A percentile compares a stretch with the other conserved stretches of the same genome.
Evolutionary conservation across 2,113 vertebrate species (phyloP).

Genomic region (Tauraco erythrolophus): DNA sequence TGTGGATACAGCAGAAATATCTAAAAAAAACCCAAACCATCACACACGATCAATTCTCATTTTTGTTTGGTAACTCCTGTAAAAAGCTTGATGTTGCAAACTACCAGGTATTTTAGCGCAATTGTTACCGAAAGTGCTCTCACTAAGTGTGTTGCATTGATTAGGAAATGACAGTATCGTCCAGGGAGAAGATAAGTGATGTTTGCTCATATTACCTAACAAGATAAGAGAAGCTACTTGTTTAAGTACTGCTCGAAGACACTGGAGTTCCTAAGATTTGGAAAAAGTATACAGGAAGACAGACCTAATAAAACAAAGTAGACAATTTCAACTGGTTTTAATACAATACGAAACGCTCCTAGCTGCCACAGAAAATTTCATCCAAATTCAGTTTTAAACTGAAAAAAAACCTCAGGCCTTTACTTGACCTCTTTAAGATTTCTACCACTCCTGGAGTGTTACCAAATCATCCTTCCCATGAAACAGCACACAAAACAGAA

Average conservation of each 20-base stretch:
- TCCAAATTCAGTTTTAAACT: background rate
- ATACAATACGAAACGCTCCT: background rate
- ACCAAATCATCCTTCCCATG: background rate
- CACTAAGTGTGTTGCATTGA: slow-evolving; percentile 12
- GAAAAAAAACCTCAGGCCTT: background rate
- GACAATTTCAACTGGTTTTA: background rate
- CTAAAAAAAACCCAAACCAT: too few relatives aligned
- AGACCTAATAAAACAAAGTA: background rate
- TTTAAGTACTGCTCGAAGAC: background rate
- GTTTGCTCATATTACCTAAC: background rate
- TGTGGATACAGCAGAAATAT: background rate
- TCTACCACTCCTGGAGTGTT: background rate
- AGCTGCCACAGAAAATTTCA: background rate
- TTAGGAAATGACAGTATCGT: background rate
- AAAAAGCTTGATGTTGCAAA: background rate
- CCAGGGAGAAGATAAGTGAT: slow-evolving; percentile 12
- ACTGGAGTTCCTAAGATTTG: background rate
- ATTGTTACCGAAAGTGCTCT: background rate
- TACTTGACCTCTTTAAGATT: background rate
- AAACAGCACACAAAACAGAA: background rate
- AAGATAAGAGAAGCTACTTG: background rate
- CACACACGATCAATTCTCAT: background rate
- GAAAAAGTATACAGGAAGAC: background rate
- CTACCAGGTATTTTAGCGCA: background rate
- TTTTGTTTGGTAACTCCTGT: background rate